These are phyloP conservation scores for Vimba vimba DNA, from an alignment of 2,113 vertebrate species.

Conservation along the genomic window DNA sequence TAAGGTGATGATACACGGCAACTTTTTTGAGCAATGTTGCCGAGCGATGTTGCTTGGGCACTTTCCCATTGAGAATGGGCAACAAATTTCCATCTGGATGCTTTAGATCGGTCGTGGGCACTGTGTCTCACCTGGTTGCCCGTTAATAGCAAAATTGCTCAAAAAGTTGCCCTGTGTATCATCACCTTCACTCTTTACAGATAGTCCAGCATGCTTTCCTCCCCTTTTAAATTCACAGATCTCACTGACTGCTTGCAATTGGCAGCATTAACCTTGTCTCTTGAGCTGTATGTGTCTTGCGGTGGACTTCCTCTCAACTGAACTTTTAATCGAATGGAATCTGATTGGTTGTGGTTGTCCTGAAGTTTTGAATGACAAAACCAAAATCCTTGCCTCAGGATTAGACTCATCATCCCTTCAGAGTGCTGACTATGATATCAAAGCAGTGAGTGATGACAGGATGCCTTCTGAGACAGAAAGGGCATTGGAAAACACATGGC, in stretches of 20 bases:
- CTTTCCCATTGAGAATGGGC: too few relatives aligned
- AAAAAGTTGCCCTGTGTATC: too few relatives aligned
- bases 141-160: too few relatives aligned
- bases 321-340: constrained; percentile 6
- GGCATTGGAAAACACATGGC: constrained; percentile 25
- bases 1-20: too few relatives aligned
- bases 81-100: too few relatives aligned
- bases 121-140: too few relatives aligned
- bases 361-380: constrained; percentile 11
- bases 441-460: constrained; percentile 25
- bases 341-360: constrained; percentile 31
- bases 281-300: not conserved
- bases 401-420: constrained; percentile 21
- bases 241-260: not conserved
- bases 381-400: constrained; percentile 21
- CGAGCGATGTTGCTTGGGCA: too few relatives aligned
- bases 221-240: not conserved
- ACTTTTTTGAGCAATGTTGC: too few relatives aligned
- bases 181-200: not conserved
- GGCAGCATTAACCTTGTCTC: constrained; percentile 4
- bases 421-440: constrained; percentile 28
- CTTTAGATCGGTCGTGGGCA: too few relatives aligned
- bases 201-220: not conserved
- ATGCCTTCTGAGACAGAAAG: constrained; percentile 4
- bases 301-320: not conserved